Percentiles rank a stretch among this genome's conserved stretches.
phyloP scores from a whole-genome alignment of 2,888 invertebrate genomes.

The Zygothrica quintamaculata region DNA sequence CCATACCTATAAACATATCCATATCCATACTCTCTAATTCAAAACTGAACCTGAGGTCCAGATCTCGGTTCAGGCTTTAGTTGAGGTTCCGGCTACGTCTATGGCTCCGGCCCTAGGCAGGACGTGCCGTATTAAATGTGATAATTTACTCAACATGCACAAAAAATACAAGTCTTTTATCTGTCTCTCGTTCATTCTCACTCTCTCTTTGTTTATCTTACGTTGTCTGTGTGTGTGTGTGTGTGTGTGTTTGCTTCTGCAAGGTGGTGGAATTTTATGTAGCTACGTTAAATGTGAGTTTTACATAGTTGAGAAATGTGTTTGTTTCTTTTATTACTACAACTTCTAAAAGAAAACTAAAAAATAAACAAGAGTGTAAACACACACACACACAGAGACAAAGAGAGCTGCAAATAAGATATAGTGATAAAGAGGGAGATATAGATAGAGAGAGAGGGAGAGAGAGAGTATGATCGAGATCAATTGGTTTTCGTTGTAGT shows the following conservation, averaged over 20 bases:
- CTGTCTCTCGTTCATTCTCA: no score
- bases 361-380: constrained; percentile 13
- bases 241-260: constrained; percentile 19
- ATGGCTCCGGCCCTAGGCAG: constrained; percentile 11
- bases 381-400: constrained; percentile 2
- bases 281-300: constrained; percentile 41
- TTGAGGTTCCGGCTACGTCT: not conserved
- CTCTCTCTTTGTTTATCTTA: constrained; percentile 13
- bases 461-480: constrained; percentile 8
- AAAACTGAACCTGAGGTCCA: not conserved
- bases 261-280: constrained; percentile 70
- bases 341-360: constrained; percentile 3
- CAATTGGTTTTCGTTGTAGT: constrained; percentile 8
- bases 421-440: not conserved
- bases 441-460: not conserved
- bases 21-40: not conserved
- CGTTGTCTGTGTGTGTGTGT: constrained; percentile 5
- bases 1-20: no score
- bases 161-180: no score
- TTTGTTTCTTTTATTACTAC: not conserved
- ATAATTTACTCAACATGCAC: constrained; percentile 55
- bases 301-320: constrained; percentile 47
- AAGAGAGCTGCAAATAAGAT: not conserved
- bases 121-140: constrained; percentile 41
- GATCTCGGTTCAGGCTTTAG: not conserved